Evolutionary conservation across 2,113 vertebrate species (phyloP).

Genomic region (Lethenteron reissneri): DNA sequence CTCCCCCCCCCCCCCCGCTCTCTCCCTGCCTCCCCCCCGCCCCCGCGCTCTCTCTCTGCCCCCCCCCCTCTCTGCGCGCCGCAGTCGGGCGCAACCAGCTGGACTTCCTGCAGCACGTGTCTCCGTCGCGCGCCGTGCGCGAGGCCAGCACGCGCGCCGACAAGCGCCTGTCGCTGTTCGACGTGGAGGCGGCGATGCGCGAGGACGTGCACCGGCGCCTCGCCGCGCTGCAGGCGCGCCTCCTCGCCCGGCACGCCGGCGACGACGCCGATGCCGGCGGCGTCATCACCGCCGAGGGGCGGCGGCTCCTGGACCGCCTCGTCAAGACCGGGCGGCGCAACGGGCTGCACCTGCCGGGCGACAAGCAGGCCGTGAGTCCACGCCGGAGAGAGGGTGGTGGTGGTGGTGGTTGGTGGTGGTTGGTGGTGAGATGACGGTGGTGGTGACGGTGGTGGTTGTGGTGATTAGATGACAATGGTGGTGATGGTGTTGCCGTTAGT

Average conservation of each 20-base stretch:
- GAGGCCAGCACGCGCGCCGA: slow-evolving; percentile 66
- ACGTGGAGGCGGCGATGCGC: slow-evolving; percentile 97
- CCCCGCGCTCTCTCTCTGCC: not conserved
- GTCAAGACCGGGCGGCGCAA: slow-evolving; percentile 56
- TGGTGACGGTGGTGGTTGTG: too few species aligned
- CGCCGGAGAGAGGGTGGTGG: too few species aligned
- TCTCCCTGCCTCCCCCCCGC: not conserved
- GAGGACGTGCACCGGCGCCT: slow-evolving; percentile 71
- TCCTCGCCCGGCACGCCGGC: not conserved
- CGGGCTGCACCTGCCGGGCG: slow-evolving; percentile 53
- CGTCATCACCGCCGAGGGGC: slow-evolving; percentile 31
- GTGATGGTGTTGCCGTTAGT: too few species aligned
- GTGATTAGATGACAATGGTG: too few species aligned
- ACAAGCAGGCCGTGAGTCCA: slow-evolving; percentile 46
- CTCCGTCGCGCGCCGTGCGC: slow-evolving; percentile 47
- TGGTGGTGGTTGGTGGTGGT: too few species aligned
- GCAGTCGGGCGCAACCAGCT: slow-evolving; percentile 68
- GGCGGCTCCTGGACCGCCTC: slow-evolving; percentile 57
- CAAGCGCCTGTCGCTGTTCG: slow-evolving; percentile 74
- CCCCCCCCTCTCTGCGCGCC: slow-evolving; percentile 8
- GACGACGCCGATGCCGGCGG: not conserved
- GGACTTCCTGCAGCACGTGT: slow-evolving; percentile 90
- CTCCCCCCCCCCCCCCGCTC: too few species aligned
- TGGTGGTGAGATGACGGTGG: too few species aligned
- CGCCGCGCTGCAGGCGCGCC: slow-evolving; percentile 52